Base-by-base conservation (phyloP, 2,113 vertebrate genomes). In the Pygoscelis adeliae region DNA sequence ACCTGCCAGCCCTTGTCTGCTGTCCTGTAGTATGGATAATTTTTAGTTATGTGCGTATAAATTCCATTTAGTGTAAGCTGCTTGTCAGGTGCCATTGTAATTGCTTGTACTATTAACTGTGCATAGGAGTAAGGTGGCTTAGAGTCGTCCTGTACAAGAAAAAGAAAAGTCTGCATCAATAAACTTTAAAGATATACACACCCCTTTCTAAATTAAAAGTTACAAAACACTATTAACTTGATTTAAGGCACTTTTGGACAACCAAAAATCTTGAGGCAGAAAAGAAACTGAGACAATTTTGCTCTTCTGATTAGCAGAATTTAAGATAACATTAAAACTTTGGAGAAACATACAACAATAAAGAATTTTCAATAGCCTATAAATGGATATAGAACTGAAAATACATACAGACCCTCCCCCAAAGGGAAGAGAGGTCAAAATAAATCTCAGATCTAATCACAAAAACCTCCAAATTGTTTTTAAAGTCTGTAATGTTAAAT, bases 1-100 rank as follows among this genome's bases (percentile, higher is more conserved):
- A 99, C 99, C 99, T 99, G 99, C 99, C 99, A 99, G 98, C 99
- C 99, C 98, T 99, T 99, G 98, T 99, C 99, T 50, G 99, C 99
- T 40, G 99, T 99, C 97, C 99, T 99, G 98, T 99, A 99, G 98
- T 99, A 99, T 0, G 99, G 99, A 29, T 99, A 99, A 93, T 99
- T 99, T 98, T 99, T 99, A 82, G 99, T 99, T 97, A 99, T 99
- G 98, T 99, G 99, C 47, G 99, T 99, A 91, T 99, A 99, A 94
- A 99, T 99, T 95, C 99, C 99, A 80, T 99, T 99, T 91, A 99
- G 98, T 53, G 99, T 99, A 44, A 99, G 99, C 95, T 99, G 99
- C 93, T 99, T 99, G 96, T 99, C 99, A 55, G 98, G 98, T 61
- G 99, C 99, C 99, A 99, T 99, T 56, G 99, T 99, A 96, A 99